Evolutionary conservation across 2,113 vertebrate genomes (phyloP).

Genomic region (Morone saxatilis): DNA sequence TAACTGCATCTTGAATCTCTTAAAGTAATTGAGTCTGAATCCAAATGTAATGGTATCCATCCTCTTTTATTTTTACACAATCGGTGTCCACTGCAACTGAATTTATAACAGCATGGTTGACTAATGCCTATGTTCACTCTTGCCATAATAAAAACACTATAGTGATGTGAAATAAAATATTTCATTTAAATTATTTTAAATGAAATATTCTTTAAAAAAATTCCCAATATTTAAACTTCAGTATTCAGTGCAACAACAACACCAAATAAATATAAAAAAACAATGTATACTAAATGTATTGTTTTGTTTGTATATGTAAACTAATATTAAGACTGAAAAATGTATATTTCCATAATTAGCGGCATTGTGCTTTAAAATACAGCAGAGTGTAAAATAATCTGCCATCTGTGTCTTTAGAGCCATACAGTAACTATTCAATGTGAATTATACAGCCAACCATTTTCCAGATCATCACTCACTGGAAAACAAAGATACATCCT

Average conservation of each 20-base stretch:
- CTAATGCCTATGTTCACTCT: conserved; percentile 1
- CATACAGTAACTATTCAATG: background rate
- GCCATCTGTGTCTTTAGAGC: conserved; percentile 3
- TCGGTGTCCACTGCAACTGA: background rate
- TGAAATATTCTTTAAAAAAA: background rate
- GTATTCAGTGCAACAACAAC: background rate
- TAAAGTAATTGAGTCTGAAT: conserved; percentile 31
- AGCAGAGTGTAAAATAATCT: conserved; percentile 22
- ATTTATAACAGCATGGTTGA: background rate
- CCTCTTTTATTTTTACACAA: conserved; percentile 10
- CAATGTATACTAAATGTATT: background rate
- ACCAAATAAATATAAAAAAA: background rate
- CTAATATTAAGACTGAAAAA: background rate
- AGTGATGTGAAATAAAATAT: background rate
- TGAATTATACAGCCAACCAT: conserved; percentile 3
- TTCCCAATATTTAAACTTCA: background rate
- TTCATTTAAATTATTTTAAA: too few species aligned
- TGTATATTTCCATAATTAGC: conserved; percentile 9
- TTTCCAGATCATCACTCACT: conserved; percentile 35
- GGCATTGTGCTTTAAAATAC: conserved; percentile 4
- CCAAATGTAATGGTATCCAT: conserved; percentile 15
- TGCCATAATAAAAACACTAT: background rate
- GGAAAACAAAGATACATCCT: conserved; percentile 22
- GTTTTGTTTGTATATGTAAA: background rate
- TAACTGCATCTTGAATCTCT: conserved; percentile 35